Conservation (phyloP, 2,797 vertebrate genomes). For the Microcaecilia unicolor region DNA sequence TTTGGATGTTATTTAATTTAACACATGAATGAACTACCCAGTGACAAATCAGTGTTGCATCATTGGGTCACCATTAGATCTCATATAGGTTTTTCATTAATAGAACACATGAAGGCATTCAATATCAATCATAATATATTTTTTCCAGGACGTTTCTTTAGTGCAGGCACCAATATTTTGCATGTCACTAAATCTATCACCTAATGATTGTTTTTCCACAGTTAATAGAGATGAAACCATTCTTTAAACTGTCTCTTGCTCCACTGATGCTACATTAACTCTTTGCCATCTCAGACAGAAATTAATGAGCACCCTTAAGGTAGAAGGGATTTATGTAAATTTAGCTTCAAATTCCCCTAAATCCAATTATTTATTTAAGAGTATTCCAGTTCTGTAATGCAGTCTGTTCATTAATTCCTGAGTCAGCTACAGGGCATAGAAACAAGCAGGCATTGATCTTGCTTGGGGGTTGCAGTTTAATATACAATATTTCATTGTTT, state of each 20-base stretch:
- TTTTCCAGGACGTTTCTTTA: slow-evolving; percentile 11
- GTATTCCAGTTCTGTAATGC: not conserved
- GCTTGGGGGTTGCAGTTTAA: not conserved
- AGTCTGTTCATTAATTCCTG: slow-evolving; percentile 2
- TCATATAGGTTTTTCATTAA: slow-evolving; percentile 16
- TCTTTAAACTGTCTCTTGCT: slow-evolving; percentile 13
- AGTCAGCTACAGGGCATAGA: not conserved
- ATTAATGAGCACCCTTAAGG: slow-evolving; percentile 21
- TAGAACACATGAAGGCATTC: slow-evolving; percentile 24
- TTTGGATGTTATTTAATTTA: slow-evolving; percentile 28
- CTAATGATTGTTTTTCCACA: slow-evolving; percentile 15
- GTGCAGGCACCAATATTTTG: slow-evolving; percentile 17
- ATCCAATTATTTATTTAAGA: slow-evolving; percentile 23
- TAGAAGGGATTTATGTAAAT: slow-evolving; percentile 15
- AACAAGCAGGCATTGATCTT: not conserved
- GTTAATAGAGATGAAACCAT: slow-evolving; percentile 4
- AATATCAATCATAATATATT: slow-evolving; percentile 14
- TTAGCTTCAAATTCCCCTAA: slow-evolving; percentile 23
- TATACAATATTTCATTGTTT: not conserved
- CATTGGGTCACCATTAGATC: slow-evolving; percentile 8
- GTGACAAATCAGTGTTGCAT: not conserved
- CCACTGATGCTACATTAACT: slow-evolving; percentile 7
- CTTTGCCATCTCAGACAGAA: slow-evolving; percentile 23
- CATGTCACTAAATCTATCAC: slow-evolving; percentile 20
- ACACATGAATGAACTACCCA: slow-evolving; percentile 21